Conservation (phyloP, 2,888 invertebrate species). For the Trisateles emortualis region DNA sequence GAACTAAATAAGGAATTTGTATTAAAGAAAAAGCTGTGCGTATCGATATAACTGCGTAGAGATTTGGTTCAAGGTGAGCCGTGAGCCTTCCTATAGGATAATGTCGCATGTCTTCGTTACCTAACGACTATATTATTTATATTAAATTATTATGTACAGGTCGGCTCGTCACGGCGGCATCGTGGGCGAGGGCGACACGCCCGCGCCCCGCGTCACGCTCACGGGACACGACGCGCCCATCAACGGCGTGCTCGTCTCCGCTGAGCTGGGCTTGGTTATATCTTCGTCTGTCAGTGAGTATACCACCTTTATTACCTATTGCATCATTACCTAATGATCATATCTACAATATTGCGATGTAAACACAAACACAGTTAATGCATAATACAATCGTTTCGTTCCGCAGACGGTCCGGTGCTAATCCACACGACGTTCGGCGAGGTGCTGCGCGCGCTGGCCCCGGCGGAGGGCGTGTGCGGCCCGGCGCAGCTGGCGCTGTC, state of each 20-base stretch:
- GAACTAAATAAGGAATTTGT: no score
- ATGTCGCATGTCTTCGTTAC: no score
- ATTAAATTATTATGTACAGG: conserved; percentile 60
- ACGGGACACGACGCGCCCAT: conserved; percentile 99
- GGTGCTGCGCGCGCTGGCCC: conserved; percentile 95
- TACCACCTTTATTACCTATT: not conserved
- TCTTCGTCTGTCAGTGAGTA: conserved; percentile 91
- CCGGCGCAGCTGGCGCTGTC: conserved; percentile 97
- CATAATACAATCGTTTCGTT: not conserved
- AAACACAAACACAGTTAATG: no score
- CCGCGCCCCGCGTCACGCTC: conserved; percentile 98
- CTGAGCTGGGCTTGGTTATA: conserved; percentile 98
- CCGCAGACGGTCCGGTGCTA: conserved; percentile 96
- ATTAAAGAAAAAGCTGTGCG: no score
- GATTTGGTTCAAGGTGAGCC: no score
- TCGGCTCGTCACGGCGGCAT: conserved; percentile 97
- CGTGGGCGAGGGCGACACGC: conserved; percentile 98
- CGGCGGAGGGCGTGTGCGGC: conserved; percentile 90
- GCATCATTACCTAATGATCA: not conserved
- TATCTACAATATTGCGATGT: no score
- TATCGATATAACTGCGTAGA: no score
- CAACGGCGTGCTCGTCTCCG: conserved; percentile 97
- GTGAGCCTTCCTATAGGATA: no score
- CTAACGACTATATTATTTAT: not conserved
- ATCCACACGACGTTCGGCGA: conserved; percentile 99